Evolutionary conservation across 2,797 vertebrate species (phyloP).

Genomic region (Acridotheres tristis): DNA sequence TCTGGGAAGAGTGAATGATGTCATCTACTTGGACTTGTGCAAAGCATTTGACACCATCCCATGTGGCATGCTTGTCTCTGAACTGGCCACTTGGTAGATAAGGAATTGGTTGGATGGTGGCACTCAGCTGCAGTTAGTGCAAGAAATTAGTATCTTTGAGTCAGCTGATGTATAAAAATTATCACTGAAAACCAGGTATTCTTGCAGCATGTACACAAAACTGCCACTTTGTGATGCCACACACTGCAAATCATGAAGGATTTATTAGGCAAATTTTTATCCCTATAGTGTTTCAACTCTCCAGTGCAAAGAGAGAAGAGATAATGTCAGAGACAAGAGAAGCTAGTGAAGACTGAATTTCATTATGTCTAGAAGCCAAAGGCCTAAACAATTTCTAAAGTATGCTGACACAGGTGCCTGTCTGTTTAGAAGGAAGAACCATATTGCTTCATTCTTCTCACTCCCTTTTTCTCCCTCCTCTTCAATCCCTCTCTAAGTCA

Average conservation of each 20-base stretch:
- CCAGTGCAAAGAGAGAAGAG: background rate
- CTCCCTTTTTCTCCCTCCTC: background rate
- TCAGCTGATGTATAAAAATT: background rate
- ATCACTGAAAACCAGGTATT: background rate
- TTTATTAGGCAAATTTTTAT: background rate
- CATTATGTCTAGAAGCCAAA: background rate
- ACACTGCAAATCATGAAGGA: background rate
- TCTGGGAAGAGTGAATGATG: background rate
- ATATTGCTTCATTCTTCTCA: background rate
- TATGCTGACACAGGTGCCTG: fast-evolving
- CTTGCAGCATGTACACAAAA: background rate
- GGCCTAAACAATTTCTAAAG: background rate
- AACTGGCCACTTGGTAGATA: background rate
- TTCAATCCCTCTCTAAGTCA: background rate
- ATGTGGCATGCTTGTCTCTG: background rate
- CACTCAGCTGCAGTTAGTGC: background rate
- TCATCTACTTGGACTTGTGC: background rate
- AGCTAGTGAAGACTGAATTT: background rate
- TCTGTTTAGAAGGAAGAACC: background rate
- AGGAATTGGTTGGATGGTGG: background rate
- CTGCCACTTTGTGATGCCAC: background rate
- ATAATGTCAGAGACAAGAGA: background rate
- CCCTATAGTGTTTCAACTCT: background rate
- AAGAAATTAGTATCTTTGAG: background rate
- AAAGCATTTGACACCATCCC: background rate